Evolutionary conservation across 2,113 vertebrate species (phyloP), one percentile per base, ranked within the genome.

Genomic region (Gobiocypris rarus): DNA sequence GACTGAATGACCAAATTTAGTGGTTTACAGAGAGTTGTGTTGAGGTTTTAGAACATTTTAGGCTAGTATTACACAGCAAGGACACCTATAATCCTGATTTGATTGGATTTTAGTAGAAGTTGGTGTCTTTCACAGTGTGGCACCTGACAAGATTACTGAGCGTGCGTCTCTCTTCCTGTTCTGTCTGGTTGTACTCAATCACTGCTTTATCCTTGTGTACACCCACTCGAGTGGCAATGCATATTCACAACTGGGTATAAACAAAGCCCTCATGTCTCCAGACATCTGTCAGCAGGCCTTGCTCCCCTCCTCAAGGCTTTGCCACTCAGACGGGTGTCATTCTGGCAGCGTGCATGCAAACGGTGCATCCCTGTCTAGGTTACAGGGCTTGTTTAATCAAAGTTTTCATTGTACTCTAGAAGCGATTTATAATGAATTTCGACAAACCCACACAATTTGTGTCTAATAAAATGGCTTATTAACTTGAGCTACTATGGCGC

Each of bases 281-380:
- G 74, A 83, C 84, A 83, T 81, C 84, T 87, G 86, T 87, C 86
- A 85, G 43, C 81, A 85, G 81, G 65, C 75, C 75, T 83, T 56
- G 34, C 24, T 80, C 58, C 59, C 31, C 73, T 61, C 26, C 86
- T 59, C 28, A 24, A 61, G 17, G 8, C 76, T 76, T 75, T 71
- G 15, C 86, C 78, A 19, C 85, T 79, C 63, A 77, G 38, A 67
- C 45, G 38, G 38, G 75, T 43, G 22, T 59, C 82, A 45, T 73
- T 56, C 41, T 74, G 54, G 43, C 48, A 14, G 34, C 81, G 4
- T 73, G 54, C n/a, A 15, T 9, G 15, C 63, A 58, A 58, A 13
- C 67, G 1, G 9, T 61, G 28, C 19, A 61, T 70, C 59, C n/a
- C 63, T 19, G 63, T 50, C 6, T 50, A 19, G 52, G 70, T 83